Percentiles rank a stretch among this genome's conserved stretches.
Conservation (phyloP, 2,113 vertebrate genomes). For the Notechis scutatus region DNA sequence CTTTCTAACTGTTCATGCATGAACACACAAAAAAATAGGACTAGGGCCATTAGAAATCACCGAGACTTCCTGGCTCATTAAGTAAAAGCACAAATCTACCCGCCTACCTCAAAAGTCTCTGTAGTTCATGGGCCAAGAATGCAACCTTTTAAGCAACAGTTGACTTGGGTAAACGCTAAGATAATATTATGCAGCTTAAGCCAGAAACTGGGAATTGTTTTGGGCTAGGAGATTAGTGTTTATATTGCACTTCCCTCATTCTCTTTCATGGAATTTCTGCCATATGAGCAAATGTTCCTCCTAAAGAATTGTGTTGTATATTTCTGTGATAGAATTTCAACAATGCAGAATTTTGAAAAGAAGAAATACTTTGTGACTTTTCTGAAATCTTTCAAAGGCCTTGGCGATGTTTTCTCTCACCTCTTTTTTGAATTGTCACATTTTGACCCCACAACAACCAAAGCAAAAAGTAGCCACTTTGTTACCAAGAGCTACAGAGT, state of each 20-base stretch:
- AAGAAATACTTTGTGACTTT: not conserved
- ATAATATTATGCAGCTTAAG: constrained; percentile 10
- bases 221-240: not conserved
- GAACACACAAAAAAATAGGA: constrained; percentile 28
- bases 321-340: not conserved
- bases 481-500: not conserved
- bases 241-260: constrained; percentile 18
- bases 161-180: constrained; percentile 22
- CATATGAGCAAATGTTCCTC: constrained; percentile 1
- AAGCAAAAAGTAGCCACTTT: not conserved
- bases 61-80: constrained; percentile 10
- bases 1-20: constrained; percentile 21
- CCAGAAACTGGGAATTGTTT: not conserved
- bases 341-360: not conserved
- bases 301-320: constrained; percentile 14
- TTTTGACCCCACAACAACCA: not conserved
- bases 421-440: not conserved
- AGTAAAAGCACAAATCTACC: not conserved
- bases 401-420: not conserved
- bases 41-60: constrained; percentile 27
- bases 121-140: not conserved
- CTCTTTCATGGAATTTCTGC: not conserved
- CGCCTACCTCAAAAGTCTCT: not conserved
- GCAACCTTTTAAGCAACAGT: constrained; percentile 13
- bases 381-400: constrained; percentile 15